Conservation (phyloP, 2,888 invertebrate species). For the Gastracanthus pulcherrimus region DNA sequence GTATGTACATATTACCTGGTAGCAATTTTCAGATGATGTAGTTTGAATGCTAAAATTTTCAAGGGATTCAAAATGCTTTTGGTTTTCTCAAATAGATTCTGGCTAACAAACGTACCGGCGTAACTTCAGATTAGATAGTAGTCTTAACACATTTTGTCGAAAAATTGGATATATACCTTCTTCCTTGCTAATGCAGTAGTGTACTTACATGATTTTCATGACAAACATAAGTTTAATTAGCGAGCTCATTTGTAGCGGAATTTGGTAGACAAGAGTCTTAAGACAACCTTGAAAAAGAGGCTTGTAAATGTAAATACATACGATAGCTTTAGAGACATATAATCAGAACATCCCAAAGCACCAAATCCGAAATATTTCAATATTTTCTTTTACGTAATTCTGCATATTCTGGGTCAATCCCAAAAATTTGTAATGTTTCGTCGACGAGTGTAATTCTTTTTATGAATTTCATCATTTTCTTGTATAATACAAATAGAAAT, state of each 20-base stretch:
- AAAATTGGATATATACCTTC: no score
- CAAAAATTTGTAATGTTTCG: not conserved
- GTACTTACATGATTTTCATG: constrained; percentile 10
- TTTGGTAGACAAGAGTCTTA: not conserved
- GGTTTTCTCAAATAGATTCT: no score
- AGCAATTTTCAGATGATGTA: no score
- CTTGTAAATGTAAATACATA: not conserved
- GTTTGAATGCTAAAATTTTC: no score
- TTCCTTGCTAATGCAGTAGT: no score
- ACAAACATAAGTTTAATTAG: constrained; percentile 1
- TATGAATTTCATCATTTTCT: not conserved
- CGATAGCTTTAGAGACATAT: not conserved
- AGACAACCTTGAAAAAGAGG: not conserved
- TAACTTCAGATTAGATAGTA: no score
- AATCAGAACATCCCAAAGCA: not conserved
- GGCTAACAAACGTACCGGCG: no score
- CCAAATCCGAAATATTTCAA: not conserved
- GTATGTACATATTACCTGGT: no score
- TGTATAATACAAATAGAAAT: not conserved
- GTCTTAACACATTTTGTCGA: no score
- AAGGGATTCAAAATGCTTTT: no score
- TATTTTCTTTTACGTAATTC: not conserved
- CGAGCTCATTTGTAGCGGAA: not conserved
- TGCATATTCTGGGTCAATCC: not conserved
- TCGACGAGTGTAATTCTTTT: not conserved